Conservation (phyloP, 2,888 invertebrate species). For the Empis stercorea region DNA sequence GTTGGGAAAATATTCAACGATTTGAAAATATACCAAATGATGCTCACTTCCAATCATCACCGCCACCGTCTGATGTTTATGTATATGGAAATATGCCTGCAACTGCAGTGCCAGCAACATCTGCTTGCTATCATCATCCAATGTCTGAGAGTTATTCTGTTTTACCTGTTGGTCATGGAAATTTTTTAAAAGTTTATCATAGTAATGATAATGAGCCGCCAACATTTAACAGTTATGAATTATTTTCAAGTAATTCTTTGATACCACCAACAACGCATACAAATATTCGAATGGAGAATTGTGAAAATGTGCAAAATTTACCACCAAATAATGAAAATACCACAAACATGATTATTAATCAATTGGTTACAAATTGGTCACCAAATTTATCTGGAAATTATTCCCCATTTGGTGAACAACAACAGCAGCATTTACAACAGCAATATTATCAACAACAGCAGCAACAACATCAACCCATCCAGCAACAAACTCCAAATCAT, state of each 20-base stretch:
- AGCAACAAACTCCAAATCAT: constrained; percentile 9
- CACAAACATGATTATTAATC: constrained; percentile 30
- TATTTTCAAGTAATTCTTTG: constrained; percentile 29
- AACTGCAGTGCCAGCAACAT: constrained; percentile 5
- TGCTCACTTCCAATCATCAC: constrained; percentile 1
- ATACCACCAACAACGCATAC: constrained; percentile 23
- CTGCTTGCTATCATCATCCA: constrained; percentile 6
- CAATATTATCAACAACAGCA: constrained; percentile 4
- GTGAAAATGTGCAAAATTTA: constrained; percentile 7
- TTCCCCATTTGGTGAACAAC: constrained; percentile 24
- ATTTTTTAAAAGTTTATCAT: constrained; percentile 34
- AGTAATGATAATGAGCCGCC: constrained; percentile 21
- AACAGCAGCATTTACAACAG: constrained; percentile 1
- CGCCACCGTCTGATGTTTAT: not conserved
- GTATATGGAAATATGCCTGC: not conserved
- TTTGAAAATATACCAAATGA: not conserved
- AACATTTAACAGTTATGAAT: constrained; percentile 29
- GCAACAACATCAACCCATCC: constrained; percentile 9
- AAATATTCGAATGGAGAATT: constrained; percentile 7
- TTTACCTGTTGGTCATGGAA: constrained; percentile 32
- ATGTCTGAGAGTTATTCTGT: constrained; percentile 30
- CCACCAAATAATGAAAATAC: constrained; percentile 12
- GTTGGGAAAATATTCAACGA: not conserved
- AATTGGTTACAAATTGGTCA: constrained; percentile 33
- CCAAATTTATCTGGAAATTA: constrained; percentile 31